Evolutionary conservation across 2,113 vertebrate genomes (phyloP), one percentile per base, ranked within the genome.

Genomic region (Actinemys pallida): DNA sequence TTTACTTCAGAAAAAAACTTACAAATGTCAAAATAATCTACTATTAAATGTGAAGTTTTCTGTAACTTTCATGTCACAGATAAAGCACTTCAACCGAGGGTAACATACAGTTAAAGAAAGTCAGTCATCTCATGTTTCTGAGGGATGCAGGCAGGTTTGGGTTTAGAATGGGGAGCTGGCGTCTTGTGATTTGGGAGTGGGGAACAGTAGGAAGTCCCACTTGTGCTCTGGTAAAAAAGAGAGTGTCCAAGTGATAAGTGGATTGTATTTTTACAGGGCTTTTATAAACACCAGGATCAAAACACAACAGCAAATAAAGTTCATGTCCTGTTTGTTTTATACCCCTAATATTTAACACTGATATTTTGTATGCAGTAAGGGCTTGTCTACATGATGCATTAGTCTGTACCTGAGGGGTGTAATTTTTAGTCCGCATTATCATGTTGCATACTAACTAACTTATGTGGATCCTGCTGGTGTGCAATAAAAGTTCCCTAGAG

Each of bases 81-180:
- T 13, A 80, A 94, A 91, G 5, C 4, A 59, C 20, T 82, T 90
- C 50, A 87, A 42, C 57, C 65, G 13, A 79, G 31, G 3, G 2
- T 45, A 93, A 85, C 85, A 87, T 94, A 78, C 83, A 84, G 90
- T 31, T 8, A 89, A 49, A 14, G 8, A 1, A 79, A 92, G 88
- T 50, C 42, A 88, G 89, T 52, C 1, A 19, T 52, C 11, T 13
- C 10, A 59, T n/a, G 2, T 4, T 39, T 88, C 50, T 54, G 35
- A 92, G 72, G 82, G 39, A 27, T 1, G 2, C 49, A 2, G 5
- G 85, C 35, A 86, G 10, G 9, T 16, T 45, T 87, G 39, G 13
- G 59, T 88, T 62, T 47, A n/a, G 69, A 85, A 65, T 78, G 17
- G 6, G 52, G 20, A 87, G 12, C 16, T 86, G 47, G 10, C 47